Base-by-base conservation (phyloP, 2,113 vertebrate genomes). In the Aegithalos caudatus region DNA sequence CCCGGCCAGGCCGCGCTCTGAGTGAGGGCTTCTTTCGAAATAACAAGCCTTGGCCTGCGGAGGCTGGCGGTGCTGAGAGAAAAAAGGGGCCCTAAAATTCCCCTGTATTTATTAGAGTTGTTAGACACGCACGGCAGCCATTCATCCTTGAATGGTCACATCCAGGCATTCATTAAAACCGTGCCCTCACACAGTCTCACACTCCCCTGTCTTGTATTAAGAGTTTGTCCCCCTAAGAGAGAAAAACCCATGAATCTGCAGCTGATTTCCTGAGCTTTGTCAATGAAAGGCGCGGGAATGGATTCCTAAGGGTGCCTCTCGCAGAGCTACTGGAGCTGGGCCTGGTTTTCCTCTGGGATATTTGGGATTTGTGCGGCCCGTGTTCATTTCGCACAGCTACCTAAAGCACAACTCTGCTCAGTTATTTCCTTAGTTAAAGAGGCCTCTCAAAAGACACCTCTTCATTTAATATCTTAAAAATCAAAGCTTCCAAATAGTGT, bases 41-140 rank as follows among this genome's bases (percentile, higher is more conserved):
- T 0, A 3, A 20, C 1, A 1, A 1, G 10, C 25, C 8, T 24
- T 4, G n/a, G 10, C 33, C 9, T 8, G 2, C 9, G 1, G 2
- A 2, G 21, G 16, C 7, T 44, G 62, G 33, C 3, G 4, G 19
- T 13, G 44, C 48, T 33, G 29, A 15, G 23, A 1, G 19, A 11
- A 9, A 38, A 72, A 53, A 24, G 0, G 4, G 1, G 33, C 10
- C 4, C 0, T 27, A 2, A 28, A 28, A 10, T 16, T 11, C 9
- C 6, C 2, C 11, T 3, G 3, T 5, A 1, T 5, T 29, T 4
- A 12, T 11, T 21, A 23, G 19, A 0, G 2, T 29, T 4, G 13
- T 14, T 19, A 29, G 14, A 1, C 3, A 3, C 42, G 6, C 28
- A 12, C 7, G 3, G 33, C 7, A 50, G 33, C 12, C 14, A 1